Conservation (phyloP, 2,113 vertebrate species). For the Chrysochloris asiatica region DNA sequence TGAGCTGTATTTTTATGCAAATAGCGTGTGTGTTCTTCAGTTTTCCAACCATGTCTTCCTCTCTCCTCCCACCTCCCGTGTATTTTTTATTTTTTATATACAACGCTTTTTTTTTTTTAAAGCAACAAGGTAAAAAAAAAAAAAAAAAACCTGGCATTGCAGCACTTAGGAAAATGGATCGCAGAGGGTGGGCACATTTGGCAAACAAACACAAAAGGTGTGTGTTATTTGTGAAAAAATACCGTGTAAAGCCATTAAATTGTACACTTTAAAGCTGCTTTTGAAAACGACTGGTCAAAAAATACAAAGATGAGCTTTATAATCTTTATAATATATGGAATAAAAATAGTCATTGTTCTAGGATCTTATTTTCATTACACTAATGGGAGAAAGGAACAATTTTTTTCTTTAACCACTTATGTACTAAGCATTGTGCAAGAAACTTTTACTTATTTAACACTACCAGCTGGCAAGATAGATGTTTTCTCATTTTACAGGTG, state of each 20-base stretch:
- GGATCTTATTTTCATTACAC: slow-evolving; percentile 16
- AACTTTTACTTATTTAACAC: slow-evolving; percentile 10
- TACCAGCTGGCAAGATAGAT: background rate
- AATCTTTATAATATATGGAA: background rate
- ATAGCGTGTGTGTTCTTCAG: too few species aligned
- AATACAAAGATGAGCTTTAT: background rate
- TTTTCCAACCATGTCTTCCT: too few species aligned
- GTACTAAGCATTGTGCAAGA: background rate
- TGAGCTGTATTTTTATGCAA: too few species aligned
- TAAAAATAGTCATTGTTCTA: background rate
- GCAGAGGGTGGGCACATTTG: too few species aligned
- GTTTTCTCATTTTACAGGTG: slow-evolving; percentile 12
- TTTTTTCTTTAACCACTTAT: background rate
- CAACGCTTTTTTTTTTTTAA: too few species aligned
- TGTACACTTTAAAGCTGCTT: background rate
- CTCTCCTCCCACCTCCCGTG: too few species aligned
- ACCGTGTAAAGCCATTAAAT: background rate
- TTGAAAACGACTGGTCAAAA: slow-evolving; percentile 8
- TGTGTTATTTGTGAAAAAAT: too few species aligned
- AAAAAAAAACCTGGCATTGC: too few species aligned
- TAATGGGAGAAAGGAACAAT: slow-evolving; percentile 11
- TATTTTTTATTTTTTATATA: too few species aligned
- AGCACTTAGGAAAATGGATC: too few species aligned
- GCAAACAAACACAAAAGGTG: too few species aligned
- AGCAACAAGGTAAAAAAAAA: too few species aligned